Percentiles rank a stretch among this genome's conserved stretches.
Conservation (phyloP, 2,888 invertebrate species). For the Antitype chi region DNA sequence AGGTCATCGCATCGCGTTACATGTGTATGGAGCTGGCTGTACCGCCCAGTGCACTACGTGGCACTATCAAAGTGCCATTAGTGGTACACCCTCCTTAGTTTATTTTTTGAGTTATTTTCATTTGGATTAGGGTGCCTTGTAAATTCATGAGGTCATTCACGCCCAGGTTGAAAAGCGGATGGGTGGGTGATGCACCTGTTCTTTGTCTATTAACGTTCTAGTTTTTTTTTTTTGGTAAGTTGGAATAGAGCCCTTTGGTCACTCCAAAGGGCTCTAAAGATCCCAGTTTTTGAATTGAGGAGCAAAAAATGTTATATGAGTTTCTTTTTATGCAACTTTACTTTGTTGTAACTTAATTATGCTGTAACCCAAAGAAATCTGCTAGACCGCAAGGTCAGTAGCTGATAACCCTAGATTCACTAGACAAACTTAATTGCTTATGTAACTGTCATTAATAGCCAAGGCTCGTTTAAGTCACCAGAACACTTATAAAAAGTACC, state of each 20-base stretch:
- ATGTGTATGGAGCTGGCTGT: conserved; percentile 65
- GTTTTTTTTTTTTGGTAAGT: neutral
- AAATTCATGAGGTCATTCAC: conserved; percentile 68
- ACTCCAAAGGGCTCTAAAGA: neutral
- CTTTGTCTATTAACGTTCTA: neutral
- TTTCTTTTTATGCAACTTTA: neutral
- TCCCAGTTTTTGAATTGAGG: neutral
- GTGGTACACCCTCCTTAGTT: conserved; percentile 73
- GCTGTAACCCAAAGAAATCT: neutral
- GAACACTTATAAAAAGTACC: neutral
- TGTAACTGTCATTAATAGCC: neutral
- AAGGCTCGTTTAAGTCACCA: neutral
- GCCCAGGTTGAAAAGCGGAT: conserved; percentile 45
- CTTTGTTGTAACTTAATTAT: neutral
- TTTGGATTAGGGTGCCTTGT: conserved; percentile 70
- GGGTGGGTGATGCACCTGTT: conserved; percentile 32
- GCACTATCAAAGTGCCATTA: conserved; percentile 80
- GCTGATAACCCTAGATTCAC: neutral
- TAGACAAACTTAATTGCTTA: neutral
- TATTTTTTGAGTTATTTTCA: conserved; percentile 67
- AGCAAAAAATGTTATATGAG: neutral
- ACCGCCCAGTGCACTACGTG: conserved; percentile 66
- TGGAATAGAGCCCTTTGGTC: too few species aligned
- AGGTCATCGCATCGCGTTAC: conserved; percentile 76
- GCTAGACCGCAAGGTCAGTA: neutral